Conservation (phyloP, 2,113 vertebrate species). For the Percina caprodes region DNA sequence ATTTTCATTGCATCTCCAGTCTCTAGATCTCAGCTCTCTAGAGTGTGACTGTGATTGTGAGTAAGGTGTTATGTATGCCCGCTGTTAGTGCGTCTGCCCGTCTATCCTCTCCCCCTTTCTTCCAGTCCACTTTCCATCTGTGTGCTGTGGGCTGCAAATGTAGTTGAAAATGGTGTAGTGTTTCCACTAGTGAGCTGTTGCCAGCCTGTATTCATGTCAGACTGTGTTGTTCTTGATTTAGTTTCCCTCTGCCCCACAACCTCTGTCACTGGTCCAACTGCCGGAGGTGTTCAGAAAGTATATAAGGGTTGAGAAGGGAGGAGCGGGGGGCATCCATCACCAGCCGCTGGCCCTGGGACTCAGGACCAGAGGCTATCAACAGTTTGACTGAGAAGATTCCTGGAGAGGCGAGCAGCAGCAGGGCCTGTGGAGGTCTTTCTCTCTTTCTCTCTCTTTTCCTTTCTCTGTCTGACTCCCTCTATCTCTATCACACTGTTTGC, state of each 20-base stretch:
- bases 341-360: constrained; percentile 64
- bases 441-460: constrained; percentile 21
- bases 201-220: constrained; percentile 80
- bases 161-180: constrained; percentile 85
- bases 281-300: constrained; percentile 76
- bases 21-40: constrained; percentile 51
- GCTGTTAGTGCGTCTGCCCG: constrained; percentile 69
- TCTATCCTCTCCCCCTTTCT: constrained; percentile 62
- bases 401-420: constrained; percentile 62
- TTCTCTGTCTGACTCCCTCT: constrained; percentile 41
- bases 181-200: constrained; percentile 78
- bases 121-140: constrained; percentile 77
- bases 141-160: constrained; percentile 82
- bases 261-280: constrained; percentile 83
- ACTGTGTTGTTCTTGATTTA: constrained; percentile 63
- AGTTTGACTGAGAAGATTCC: constrained; percentile 68
- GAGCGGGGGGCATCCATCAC: constrained; percentile 55
- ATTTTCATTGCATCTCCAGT: constrained; percentile 48
- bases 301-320: constrained; percentile 10
- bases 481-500: constrained; percentile 62
- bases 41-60: constrained; percentile 68
- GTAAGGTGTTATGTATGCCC: constrained; percentile 72
- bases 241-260: constrained; percentile 46
- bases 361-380: constrained; percentile 65
- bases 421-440: constrained; percentile 48